Percentiles rank a stretch among this genome's conserved stretches.
Conservation (phyloP, 2,888 invertebrate genomes). For the Hoplodrina blanda region DNA sequence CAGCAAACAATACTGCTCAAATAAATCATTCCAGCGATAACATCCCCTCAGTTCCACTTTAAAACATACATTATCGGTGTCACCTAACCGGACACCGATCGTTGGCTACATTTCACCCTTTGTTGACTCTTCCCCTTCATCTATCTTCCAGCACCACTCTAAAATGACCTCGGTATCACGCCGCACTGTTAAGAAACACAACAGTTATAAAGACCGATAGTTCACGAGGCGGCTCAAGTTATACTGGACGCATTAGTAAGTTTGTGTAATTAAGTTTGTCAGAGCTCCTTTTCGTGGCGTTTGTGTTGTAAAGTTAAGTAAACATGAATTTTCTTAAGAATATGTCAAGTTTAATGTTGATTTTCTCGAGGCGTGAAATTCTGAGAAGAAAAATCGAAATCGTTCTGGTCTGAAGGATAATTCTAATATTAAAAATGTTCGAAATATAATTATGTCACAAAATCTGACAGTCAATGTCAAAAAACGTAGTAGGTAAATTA, state of each 20-base stretch:
- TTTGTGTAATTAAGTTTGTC: conserved; percentile 64
- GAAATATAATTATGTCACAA: no score
- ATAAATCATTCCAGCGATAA: conserved; percentile 2
- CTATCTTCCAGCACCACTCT: conserved; percentile 54
- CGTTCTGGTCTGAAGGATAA: no score
- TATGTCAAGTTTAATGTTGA: conserved; percentile 5
- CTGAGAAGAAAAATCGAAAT: background rate
- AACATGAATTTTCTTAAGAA: conserved; percentile 34
- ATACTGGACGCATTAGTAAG: conserved; percentile 56
- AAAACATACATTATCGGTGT: conserved; percentile 42
- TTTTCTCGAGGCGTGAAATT: no score
- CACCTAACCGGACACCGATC: conserved; percentile 46
- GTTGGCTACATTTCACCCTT: conserved; percentile 64
- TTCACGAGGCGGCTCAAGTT: conserved; percentile 48
- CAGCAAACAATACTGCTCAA: background rate
- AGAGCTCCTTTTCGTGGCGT: conserved; percentile 8
- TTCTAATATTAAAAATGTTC: no score
- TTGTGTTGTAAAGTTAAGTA: conserved; percentile 43
- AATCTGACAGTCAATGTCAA: no score
- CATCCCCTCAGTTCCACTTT: conserved; percentile 13
- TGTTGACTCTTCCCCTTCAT: conserved; percentile 63
- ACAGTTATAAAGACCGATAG: conserved; percentile 46
- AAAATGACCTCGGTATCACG: conserved; percentile 54
- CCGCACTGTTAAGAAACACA: conserved; percentile 36
- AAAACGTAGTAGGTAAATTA: no score